Evolutionary conservation across 2,113 vertebrate species (phyloP).

Genomic region (Epinephelus cyanopodus): DNA sequence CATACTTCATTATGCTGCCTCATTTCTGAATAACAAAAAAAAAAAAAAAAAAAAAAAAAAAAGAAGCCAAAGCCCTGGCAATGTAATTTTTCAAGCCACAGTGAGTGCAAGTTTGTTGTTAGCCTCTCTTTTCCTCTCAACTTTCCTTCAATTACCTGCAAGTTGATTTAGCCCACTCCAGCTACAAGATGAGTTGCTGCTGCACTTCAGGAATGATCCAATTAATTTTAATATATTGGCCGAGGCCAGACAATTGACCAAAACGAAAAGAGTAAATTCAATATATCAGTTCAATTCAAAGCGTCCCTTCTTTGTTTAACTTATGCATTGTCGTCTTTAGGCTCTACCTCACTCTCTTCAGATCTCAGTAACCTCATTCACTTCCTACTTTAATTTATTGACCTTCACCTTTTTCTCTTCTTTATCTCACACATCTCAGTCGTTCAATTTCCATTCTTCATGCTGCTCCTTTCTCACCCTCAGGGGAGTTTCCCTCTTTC

Average conservation of each 20-base stretch:
- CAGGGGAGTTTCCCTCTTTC: constrained; percentile 13
- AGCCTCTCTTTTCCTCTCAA: constrained; percentile 15
- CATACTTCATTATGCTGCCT: constrained; percentile 37
- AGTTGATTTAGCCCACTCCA: constrained; percentile 26
- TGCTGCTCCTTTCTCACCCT: not conserved
- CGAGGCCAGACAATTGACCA: constrained; percentile 28
- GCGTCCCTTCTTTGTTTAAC: constrained; percentile 39
- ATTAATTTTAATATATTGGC: constrained; percentile 59
- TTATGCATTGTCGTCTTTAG: constrained; percentile 9
- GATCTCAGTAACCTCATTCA: constrained; percentile 20
- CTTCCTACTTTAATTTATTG: constrained; percentile 19
- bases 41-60: not conserved
- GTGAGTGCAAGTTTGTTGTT: constrained; percentile 30
- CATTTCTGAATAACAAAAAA: constrained; percentile 4
- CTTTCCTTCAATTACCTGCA: constrained; percentile 43
- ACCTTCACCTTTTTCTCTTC: not conserved
- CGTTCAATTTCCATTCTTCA: constrained; percentile 20
- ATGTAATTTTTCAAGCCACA: constrained; percentile 21
- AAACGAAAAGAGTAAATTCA: constrained; percentile 26
- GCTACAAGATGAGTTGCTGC: constrained; percentile 33
- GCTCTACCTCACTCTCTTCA: not conserved
- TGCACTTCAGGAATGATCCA: constrained; percentile 54
- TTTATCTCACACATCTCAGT: constrained; percentile 30
- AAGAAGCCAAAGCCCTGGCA: not conserved
- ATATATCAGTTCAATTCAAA: constrained; percentile 44